Base-by-base conservation (phyloP, 2,113 vertebrate genomes). In the Megaptera novaeangliae region DNA sequence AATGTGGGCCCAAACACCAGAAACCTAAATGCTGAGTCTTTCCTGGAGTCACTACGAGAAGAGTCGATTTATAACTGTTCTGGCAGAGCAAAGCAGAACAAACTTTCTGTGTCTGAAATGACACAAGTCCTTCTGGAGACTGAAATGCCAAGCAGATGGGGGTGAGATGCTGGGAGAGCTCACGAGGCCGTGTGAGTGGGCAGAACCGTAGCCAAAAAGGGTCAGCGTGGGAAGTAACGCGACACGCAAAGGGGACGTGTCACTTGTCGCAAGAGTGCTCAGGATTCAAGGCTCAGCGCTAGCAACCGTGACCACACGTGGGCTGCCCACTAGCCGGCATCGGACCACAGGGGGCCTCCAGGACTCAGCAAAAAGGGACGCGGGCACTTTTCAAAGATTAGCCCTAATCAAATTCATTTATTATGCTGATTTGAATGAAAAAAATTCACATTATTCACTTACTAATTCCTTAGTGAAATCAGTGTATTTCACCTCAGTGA, bases 91-190 rank as follows among this genome's bases (percentile, higher is more conserved):
- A 57, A 87, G 80, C 74, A 6, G 31, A 55, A 46, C 91, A 49
- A 21, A n/a, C 72, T 36, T 10, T 14, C 59, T 5, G 15, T 2
- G 18, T 75, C 44, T 78, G 94, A 82, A 39, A 36, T 3, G 80
- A 41, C n/a, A 61, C 29, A 1, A 36, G 71, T 31, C 75, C 91
- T 86, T 72, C 92, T 88, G 44, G 64, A 72, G 68, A 39, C 61
- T 0, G 64, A 97, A 95, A 97, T 97, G 96, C 84, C 94, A 82
- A 61, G 86, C 97, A 97, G 94, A 96, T 81, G 93, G 88, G 82
- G 63, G 52, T 11, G 44, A 75, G n/a, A 52, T 18, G 69, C 81
- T 3, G 49, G 20, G 17, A 17, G 77, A 66, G 83, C 83, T 31
- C 7, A 0, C 20, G 15, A 27, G 93, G 92, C 94, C 52, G 0